Base-by-base conservation (phyloP, 2,113 vertebrate genomes). In the Pteruthius melanotis region DNA sequence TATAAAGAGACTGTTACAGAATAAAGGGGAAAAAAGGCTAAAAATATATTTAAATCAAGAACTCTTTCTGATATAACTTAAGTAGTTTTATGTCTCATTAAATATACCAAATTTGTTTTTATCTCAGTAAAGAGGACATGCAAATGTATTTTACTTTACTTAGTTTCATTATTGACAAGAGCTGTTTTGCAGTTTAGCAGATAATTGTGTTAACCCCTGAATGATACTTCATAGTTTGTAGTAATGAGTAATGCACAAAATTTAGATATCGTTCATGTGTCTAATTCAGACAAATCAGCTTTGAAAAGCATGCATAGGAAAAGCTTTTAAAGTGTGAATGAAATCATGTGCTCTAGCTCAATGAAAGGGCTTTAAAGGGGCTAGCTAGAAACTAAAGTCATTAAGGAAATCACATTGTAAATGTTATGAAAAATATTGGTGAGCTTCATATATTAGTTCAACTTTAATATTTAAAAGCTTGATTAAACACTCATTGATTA, bases 251-350 rank as follows among this genome's bases (percentile, higher is more conserved):
- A 90, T 72, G 53, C 95, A 54, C 75, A 61, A 17, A 81, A 92
- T 97, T 81, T 92, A 88, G 88, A 61, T 94, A 57, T 68, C 30
- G 20, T 81, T 77, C 78, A 42, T 83, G 42, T 83, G 31, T 69
- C 61, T 95, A 91, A 79, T 85, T 87, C 44, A n/a, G 82, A 65
- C 80, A 68, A 97, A 90, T 47, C 47, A 84, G 75, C 93, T 87
- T 85, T 97, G 94, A 95, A 95, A 97, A 82, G 69, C 91, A 68
- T 65, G 61, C 21, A 42, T 87, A 78, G 83, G 56, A 86, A 90
- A 81, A 85, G 79, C 71, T 92, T 96, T 86, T 59, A 63, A 88
- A 92, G 39, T 81, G 76, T 90, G 94, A 92, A 90, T 63, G 79
- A 77, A 96, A 95, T 93, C 85, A 49, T 82, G 74, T 89, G 65